phyloP scores from a whole-genome alignment of 1,140 invertebrate genomes.

The Amyelois transitella region DNA sequence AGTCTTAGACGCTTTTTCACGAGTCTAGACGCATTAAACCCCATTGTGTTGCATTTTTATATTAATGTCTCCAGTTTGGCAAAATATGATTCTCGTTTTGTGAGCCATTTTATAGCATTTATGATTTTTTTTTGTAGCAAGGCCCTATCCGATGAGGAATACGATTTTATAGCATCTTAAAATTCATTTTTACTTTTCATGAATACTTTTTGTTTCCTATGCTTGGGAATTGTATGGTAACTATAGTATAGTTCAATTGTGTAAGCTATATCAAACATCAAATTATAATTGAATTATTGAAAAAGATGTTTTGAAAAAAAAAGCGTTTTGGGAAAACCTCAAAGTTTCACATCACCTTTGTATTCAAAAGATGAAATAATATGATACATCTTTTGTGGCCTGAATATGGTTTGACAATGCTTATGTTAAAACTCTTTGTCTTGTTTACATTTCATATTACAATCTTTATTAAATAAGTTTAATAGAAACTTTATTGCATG shows the following conservation, averaged over 20 bases:
- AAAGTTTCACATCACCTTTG: background rate
- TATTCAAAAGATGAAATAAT: background rate
- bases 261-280: too few species aligned
- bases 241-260: too few species aligned
- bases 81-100: background rate
- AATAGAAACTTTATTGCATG: too few species aligned
- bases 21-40: constrained; percentile 31
- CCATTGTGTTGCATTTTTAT: constrained; percentile 21
- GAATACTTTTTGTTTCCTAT: background rate
- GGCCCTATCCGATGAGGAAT: background rate
- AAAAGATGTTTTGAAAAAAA: too few species aligned
- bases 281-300: too few species aligned
- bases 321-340: too few species aligned
- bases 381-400: background rate
- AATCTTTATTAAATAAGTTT: too few species aligned
- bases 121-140: background rate
- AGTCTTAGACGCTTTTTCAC: constrained; percentile 25
- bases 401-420: constrained; percentile 16
- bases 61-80: constrained; percentile 2
- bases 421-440: constrained; percentile 3
- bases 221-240: background rate
- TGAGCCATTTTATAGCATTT: background rate
- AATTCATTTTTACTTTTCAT: background rate
- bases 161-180: background rate
- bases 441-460: too few species aligned